Percentiles rank a stretch among this genome's conserved stretches.
Conservation (phyloP, 2,113 vertebrate genomes). For the Ictalurus furcatus region DNA sequence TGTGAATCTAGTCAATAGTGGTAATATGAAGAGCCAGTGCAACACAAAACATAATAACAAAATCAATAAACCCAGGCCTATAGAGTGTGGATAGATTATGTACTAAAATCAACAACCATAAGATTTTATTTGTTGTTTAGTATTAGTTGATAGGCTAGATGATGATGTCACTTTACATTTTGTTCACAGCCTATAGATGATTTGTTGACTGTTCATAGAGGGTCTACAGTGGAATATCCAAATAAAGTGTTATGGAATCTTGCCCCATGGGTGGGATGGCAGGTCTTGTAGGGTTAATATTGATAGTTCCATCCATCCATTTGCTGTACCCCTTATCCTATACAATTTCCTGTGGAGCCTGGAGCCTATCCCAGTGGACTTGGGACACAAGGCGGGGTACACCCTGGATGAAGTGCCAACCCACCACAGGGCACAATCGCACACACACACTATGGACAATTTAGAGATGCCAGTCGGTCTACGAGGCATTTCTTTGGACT, state of each 20-base stretch:
- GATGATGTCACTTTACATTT: neutral
- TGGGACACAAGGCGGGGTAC: too few relatives aligned
- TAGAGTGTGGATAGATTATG: neutral
- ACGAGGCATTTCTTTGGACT: too few relatives aligned
- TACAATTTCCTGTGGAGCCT: too few relatives aligned
- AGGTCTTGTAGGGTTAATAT: neutral
- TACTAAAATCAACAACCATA: slow-evolving; percentile 8
- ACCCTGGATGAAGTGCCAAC: too few relatives aligned
- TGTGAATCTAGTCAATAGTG: neutral
- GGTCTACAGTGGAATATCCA: neutral
- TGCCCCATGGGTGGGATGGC: neutral
- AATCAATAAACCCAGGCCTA: neutral
- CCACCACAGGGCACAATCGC: too few relatives aligned
- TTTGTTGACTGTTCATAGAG: neutral
- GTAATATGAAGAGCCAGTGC: neutral
- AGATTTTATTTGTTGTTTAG: neutral
- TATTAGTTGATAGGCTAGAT: neutral
- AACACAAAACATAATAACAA: neutral
- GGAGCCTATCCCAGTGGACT: too few relatives aligned
- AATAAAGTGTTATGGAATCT: neutral
- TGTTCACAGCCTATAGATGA: neutral
- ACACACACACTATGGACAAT: too few relatives aligned
- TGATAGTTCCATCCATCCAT: too few relatives aligned
- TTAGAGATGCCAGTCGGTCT: too few relatives aligned
- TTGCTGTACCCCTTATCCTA: too few relatives aligned